phyloP scores from a whole-genome alignment of 2,888 invertebrate species.

The Fissipunctia ypsillon region DNA sequence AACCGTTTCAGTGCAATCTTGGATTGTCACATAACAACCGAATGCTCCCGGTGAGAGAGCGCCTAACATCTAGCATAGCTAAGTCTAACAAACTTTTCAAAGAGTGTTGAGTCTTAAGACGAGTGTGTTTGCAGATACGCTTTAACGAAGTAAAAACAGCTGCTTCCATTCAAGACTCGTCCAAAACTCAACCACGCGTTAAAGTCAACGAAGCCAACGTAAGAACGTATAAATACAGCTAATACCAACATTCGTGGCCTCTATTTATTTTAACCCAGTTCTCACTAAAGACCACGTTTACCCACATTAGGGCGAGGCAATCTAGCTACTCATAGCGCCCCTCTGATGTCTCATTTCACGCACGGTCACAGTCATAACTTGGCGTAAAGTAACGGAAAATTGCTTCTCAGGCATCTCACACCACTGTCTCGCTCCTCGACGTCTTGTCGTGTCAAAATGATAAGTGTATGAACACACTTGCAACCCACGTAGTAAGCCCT shows the following conservation, averaged over 20 bases:
- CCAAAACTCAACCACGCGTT: background rate
- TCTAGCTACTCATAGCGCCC: slow-evolving; percentile 61
- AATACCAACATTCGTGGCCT: slow-evolving; percentile 14
- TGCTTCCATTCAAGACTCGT: slow-evolving; percentile 23
- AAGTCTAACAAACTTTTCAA: background rate
- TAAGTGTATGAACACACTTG: slow-evolving; percentile 46
- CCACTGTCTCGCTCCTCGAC: slow-evolving; percentile 44
- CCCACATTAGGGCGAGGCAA: slow-evolving; percentile 58
- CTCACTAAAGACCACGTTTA: slow-evolving; percentile 37
- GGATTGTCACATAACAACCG: too few species aligned
- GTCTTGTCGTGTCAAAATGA: slow-evolving; percentile 44
- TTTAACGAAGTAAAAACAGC: slow-evolving; percentile 27
- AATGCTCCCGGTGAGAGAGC: too few species aligned
- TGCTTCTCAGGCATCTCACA: slow-evolving; percentile 66
- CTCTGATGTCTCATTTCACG: slow-evolving; percentile 69
- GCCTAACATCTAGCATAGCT: too few species aligned
- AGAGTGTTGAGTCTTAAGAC: background rate
- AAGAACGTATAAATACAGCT: slow-evolving; percentile 13
- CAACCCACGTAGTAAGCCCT: slow-evolving; percentile 23
- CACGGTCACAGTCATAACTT: slow-evolving; percentile 68
- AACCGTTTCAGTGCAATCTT: too few species aligned
- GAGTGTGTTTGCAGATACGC: slow-evolving; percentile 5
- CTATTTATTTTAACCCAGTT: slow-evolving; percentile 53
- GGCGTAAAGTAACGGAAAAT: slow-evolving; percentile 71
- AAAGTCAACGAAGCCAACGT: background rate